Conservation (phyloP, 2,113 vertebrate species). For the Rostratula benghalensis region DNA sequence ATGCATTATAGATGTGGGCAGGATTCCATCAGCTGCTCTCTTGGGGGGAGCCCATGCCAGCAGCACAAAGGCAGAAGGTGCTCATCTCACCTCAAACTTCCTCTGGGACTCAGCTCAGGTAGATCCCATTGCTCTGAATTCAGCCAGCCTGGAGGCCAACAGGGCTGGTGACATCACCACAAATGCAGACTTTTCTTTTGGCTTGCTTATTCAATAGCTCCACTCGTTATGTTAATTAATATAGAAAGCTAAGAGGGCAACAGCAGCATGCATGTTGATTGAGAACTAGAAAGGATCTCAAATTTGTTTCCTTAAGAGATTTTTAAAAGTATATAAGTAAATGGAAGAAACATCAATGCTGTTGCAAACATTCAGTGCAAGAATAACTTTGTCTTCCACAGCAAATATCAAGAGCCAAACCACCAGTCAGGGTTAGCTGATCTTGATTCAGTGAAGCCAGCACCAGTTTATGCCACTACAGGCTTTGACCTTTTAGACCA, state of each 20-base stretch:
- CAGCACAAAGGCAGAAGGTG: background rate
- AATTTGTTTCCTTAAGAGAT: background rate
- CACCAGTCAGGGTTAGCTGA: background rate
- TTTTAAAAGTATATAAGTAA: too few species aligned
- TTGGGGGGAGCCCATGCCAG: background rate
- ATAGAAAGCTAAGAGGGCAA: background rate
- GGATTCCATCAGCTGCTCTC: background rate
- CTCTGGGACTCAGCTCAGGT: background rate
- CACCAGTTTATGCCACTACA: background rate
- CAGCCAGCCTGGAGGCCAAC: too few species aligned
- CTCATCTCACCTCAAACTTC: background rate
- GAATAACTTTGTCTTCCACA: background rate
- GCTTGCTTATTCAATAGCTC: background rate
- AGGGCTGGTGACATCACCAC: rapidly evolving
- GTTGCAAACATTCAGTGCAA: background rate
- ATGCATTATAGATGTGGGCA: background rate
- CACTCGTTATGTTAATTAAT: background rate
- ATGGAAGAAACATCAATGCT: background rate
- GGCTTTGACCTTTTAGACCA: background rate
- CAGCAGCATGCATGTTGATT: background rate
- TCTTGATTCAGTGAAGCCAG: background rate
- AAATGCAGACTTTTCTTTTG: background rate
- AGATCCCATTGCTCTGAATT: background rate
- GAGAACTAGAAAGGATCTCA: background rate
- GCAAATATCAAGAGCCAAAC: background rate